phyloP scores from a whole-genome alignment of 2,113 vertebrate genomes.

The Cynocephalus volans region DNA sequence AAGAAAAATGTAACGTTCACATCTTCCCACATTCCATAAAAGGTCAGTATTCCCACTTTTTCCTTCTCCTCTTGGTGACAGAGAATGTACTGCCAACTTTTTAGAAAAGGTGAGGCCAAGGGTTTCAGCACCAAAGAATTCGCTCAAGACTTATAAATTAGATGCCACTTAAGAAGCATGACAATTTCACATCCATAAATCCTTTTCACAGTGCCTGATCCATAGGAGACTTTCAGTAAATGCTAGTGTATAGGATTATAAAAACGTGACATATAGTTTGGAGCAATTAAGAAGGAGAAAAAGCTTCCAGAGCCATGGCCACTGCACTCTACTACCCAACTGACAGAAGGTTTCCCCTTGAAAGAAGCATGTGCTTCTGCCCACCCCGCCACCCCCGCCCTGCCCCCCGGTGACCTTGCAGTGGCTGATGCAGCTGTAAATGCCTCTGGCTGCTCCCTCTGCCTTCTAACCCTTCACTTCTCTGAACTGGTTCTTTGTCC shows the following conservation, averaged over 20 bases:
- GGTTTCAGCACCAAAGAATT: background rate
- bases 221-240: background rate
- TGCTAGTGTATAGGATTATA: background rate
- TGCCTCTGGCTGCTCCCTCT: background rate
- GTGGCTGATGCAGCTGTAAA: background rate
- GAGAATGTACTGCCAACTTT: background rate
- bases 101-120: background rate
- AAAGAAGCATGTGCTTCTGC: background rate
- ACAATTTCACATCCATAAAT: background rate
- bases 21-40: background rate
- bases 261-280: background rate
- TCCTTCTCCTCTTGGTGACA: background rate
- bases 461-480: background rate
- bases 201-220: background rate
- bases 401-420: fast-evolving
- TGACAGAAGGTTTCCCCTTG: background rate
- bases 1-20: background rate
- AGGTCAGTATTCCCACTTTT: background rate
- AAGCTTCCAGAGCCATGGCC: background rate
- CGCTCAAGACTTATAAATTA: background rate
- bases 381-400: fast-evolving
- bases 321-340: fast-evolving
- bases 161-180: background rate
- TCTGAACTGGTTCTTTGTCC: conserved; percentile 22
- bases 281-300: background rate